Conservation (phyloP, 2,888 invertebrate species). For the Holacanthella duospinosa region DNA sequence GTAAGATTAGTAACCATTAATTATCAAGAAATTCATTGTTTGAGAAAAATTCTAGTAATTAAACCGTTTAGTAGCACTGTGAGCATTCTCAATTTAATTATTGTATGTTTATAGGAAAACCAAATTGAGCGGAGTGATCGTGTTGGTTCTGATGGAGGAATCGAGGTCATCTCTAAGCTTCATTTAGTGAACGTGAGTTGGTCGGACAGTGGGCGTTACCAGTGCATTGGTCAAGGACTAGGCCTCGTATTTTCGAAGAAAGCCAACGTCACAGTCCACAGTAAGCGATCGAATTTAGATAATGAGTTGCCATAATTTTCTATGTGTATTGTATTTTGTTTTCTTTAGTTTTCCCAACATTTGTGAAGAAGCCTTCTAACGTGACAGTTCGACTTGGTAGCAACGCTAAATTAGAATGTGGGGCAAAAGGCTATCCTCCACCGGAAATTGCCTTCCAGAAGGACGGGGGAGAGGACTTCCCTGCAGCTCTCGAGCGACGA, state of each 20-base stretch:
- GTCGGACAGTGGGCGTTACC: constrained; percentile 76
- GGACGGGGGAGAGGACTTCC: constrained; percentile 77
- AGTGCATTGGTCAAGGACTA: constrained; percentile 77
- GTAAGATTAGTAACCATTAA: too few species aligned
- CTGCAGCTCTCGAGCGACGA: constrained; percentile 82
- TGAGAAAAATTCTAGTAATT: too few species aligned
- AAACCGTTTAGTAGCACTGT: background rate
- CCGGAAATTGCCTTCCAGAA: constrained; percentile 67
- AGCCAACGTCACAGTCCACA: constrained; percentile 73
- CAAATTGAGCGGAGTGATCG: constrained; percentile 25
- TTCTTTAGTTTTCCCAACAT: constrained; percentile 64
- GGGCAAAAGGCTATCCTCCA: constrained; percentile 74
- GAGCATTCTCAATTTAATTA: too few species aligned
- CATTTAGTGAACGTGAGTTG: constrained; percentile 65
- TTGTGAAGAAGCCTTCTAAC: constrained; percentile 72
- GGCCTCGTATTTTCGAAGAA: constrained; percentile 81
- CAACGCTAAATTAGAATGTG: constrained; percentile 79
- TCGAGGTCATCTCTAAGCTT: constrained; percentile 53
- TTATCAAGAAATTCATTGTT: too few species aligned
- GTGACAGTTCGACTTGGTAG: constrained; percentile 73
- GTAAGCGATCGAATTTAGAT: constrained; percentile 43
- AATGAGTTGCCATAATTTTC: too few species aligned
- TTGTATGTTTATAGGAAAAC: constrained; percentile 7
- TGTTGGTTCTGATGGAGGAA: constrained; percentile 49
- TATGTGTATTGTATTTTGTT: constrained; percentile 31